Conservation (phyloP, 2,797 vertebrate genomes). For the Sandelia bainsii region DNA sequence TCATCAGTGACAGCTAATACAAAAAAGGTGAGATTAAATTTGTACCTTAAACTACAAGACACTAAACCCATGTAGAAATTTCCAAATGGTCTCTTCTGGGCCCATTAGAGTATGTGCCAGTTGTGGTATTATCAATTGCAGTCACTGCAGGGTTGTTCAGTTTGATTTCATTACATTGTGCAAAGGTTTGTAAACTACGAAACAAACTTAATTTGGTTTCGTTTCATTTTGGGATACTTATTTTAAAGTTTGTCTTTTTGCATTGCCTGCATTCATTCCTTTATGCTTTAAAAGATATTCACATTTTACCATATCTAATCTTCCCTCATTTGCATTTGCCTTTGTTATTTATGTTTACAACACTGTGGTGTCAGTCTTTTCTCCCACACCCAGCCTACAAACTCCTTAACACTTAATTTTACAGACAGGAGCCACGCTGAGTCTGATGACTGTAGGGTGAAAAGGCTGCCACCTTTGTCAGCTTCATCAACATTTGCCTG, state of each 20-base stretch:
- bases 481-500: neutral
- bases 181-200: neutral
- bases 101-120: neutral
- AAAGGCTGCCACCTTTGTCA: neutral
- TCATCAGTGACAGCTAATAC: no score
- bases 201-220: neutral
- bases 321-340: neutral
- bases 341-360: conserved; percentile 34
- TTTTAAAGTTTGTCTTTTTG: no score
- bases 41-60: no score
- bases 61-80: no score
- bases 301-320: neutral
- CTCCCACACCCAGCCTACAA: neutral
- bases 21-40: no score
- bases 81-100: neutral
- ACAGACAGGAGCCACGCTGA: conserved; percentile 23
- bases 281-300: neutral
- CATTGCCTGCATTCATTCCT: neutral
- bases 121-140: neutral
- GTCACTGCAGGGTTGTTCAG: neutral
- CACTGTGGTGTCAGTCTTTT: conserved; percentile 12
- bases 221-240: no score
- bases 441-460: conserved; percentile 32
- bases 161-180: neutral
- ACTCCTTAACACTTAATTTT: conserved; percentile 21